Base-by-base conservation (phyloP, 2,888 invertebrate species). In the Synergus umbraculus region DNA sequence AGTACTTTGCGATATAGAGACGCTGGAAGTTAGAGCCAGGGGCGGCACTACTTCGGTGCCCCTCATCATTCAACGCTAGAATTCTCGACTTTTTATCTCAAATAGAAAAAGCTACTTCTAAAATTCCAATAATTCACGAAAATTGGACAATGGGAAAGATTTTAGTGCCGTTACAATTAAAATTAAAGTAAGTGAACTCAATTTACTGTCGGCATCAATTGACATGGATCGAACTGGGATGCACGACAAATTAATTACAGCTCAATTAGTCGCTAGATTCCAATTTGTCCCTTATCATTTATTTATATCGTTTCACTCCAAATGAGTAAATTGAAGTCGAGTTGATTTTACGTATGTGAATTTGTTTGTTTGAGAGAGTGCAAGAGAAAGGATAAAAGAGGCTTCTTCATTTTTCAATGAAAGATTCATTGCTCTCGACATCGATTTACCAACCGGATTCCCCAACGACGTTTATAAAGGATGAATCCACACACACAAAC, bases 361-460 rank as follows among this genome's bases (percentile, higher is more conserved):
- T n/a, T 43, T 41, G 10, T n/a, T 41, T 5, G 10, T 43, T 15
- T 15, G 15, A 29, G n/a, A 66, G 18, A 43, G n/a, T 15, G 65
- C 37, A 65, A 18, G 65, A 65, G 43, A 41, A 66, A n/a, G 41
- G 9, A 66, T 10, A 8, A 66, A 66, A 66, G 41, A 66, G 66
- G 43, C 43, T 67, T 44, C 43, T 41, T 67, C 44, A 60, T 60
- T 60, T 67, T 44, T 22, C 43, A 44, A 67, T 67, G 22, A 67
- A 67, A 67, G 67, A 67, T 67, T 67, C 67, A 67, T 44, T 67
- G 67, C 44, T 13, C 67, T 44, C 67, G 12, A 67, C 22, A 67
- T 67, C 67, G 67, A 67, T 67, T 67, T 67, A 44, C 67, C 67
- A 44, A 44, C 12, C 22, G 44, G 67, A 22, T 67, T 44, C 43